phyloP scores from a whole-genome alignment of 64 coral and sea anemone species.

The Porites australiensis region DNA sequence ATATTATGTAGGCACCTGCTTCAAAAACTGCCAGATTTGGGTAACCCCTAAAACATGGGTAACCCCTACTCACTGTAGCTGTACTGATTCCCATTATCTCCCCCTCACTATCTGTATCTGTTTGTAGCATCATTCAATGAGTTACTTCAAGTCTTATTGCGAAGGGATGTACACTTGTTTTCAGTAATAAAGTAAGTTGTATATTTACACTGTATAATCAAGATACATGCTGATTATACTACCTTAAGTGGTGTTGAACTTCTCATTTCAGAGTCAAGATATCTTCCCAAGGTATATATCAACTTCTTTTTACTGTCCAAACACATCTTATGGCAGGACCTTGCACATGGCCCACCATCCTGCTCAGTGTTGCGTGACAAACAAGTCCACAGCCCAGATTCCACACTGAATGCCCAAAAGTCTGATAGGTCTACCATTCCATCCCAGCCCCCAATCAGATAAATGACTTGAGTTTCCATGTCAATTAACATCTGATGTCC shows the following conservation, averaged over 20 bases:
- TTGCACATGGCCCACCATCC: conserved; percentile 93
- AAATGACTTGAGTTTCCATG: conserved; percentile 84
- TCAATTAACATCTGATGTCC: conserved; percentile 99
- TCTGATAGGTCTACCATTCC: conserved; percentile 90
- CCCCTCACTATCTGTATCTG: no score
- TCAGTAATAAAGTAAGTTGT: no score
- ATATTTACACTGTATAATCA: no score
- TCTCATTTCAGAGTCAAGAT: conserved; percentile 93
- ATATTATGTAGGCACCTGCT: no score
- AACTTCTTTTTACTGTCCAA: conserved; percentile 91
- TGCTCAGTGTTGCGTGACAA: conserved; percentile 94
- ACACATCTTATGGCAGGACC: conserved; percentile 99
- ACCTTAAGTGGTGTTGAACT: conserved; percentile 94
- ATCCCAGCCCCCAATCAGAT: conserved; percentile 94
- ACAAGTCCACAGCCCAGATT: conserved; percentile 75
- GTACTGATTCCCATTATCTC: no score
- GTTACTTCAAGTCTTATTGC: no score
- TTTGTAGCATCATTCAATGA: no score
- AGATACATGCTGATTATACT: not conserved
- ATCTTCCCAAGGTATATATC: conserved; percentile 96
- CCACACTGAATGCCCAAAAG: conserved; percentile 90
- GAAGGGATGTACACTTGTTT: no score
- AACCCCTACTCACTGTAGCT: no score
- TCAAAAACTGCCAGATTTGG: no score
- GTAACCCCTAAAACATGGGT: no score